Evolutionary conservation across 2,797 vertebrate species (phyloP), one percentile per base, ranked within the genome.

Genomic region (Toxotes lorentzi): DNA sequence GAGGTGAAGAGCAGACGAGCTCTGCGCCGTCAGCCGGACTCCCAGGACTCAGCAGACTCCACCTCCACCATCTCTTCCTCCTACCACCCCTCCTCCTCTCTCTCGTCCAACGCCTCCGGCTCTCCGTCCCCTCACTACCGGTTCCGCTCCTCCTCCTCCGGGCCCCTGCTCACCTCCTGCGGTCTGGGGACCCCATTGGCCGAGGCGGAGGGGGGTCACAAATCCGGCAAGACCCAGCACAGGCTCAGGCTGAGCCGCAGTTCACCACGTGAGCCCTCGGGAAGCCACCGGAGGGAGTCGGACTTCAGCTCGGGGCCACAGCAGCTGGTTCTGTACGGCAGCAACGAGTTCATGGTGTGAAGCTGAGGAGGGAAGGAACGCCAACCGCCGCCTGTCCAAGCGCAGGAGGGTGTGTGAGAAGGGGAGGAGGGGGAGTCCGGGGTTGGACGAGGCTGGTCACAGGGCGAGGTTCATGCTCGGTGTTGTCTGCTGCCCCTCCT

Each of bases 291-390:
- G 66, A 95, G 95, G 68, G 97, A 97, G 43, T 76, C 95, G 0
- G 97, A 98, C 58, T 92, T 95, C 11, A 64, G 93, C 86, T 54
- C 95, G 17, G 80, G 92, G 79, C 90, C 94, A 40, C 97, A 97
- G 86, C 96, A 96, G 90, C 93, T 97, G 41, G 95, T 97, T 88
- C 94, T 97, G 83, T 96, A 97, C 60, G 97, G 97, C 85, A 97
- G 91, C 92, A 98, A 98, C 0, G 98, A 99, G 89, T 99, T 98
- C 89, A 98, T 99, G 97, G 97, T 99, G 85, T 99, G 95, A 99
- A 74, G 57, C 47, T 0, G 4, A 11, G 40, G 66, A 45, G 56
- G 40, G 43, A 67, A 23, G 47, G 38, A 70, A 61, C 35, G 24
- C 35, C 38, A 4, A 54, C 54, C 13, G 40, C 66, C 32, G 19